These are phyloP conservation scores for Stomorhina lunata DNA, from an alignment of 2,888 invertebrate species.

Conservation along the genomic window DNA sequence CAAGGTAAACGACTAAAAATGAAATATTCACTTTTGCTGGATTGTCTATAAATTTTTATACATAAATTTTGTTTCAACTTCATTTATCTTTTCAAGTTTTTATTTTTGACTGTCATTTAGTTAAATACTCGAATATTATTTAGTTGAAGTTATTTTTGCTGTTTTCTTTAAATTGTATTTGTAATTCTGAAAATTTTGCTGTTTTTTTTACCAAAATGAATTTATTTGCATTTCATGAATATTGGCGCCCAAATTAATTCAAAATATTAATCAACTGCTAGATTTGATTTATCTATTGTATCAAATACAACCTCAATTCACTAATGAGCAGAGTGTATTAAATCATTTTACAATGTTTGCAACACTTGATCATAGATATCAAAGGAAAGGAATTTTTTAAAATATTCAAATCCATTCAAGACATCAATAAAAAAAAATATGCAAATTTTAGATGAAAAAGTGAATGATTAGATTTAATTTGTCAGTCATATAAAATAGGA, in stretches of 20 bases:
- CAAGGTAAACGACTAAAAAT: conserved; percentile 55
- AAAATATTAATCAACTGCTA: background rate
- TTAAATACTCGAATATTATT: background rate
- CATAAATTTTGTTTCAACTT: background rate
- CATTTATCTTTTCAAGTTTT: conserved; percentile 18
- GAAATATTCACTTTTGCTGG: conserved; percentile 17
- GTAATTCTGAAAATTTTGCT: background rate
- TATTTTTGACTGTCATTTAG: conserved; percentile 3
- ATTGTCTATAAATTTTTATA: background rate
- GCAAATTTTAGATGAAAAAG: no score
- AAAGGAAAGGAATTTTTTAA: no score
- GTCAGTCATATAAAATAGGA: no score
- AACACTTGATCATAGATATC: no score
- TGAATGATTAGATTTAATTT: no score
- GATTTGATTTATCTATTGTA: background rate
- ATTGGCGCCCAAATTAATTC: background rate
- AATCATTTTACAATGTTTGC: no score
- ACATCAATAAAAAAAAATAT: no score
- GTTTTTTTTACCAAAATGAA: background rate
- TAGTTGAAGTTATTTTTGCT: background rate
- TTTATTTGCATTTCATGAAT: background rate
- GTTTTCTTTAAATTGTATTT: background rate
- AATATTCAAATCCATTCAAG: no score
- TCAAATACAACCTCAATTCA: background rate
- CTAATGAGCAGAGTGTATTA: no score